phyloP scores from a whole-genome alignment of 2,888 invertebrate genomes.

The Cephus runcator region DNA sequence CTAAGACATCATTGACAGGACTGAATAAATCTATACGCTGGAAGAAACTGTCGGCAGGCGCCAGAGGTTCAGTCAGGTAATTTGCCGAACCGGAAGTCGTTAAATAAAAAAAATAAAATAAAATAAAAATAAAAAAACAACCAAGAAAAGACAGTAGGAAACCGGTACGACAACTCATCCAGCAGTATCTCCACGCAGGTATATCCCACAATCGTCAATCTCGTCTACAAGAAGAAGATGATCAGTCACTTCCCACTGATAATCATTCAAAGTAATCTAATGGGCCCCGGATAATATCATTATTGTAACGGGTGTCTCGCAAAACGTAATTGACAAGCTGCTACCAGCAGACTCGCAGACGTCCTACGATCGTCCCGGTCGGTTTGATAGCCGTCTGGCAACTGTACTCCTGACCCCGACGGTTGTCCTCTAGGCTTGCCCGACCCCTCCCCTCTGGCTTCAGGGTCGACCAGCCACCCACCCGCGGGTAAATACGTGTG shows the following conservation, averaged over 20 bases:
- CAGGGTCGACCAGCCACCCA: not conserved
- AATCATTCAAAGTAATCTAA: not conserved
- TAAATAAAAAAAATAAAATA: not conserved
- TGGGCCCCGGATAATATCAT: not conserved
- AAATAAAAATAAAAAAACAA: not conserved
- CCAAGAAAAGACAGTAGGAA: not conserved
- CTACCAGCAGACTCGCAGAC: not conserved
- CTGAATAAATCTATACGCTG: not conserved
- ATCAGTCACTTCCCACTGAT: not conserved
- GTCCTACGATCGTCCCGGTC: not conserved
- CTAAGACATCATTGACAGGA: not conserved
- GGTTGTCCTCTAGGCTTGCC: not conserved
- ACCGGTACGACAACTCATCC: not conserved
- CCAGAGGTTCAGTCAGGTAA: not conserved
- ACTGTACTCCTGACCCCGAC: not conserved
- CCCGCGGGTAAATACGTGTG: constrained; percentile 40
- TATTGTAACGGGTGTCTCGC: not conserved
- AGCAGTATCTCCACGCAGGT: not conserved
- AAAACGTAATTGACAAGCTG: not conserved
- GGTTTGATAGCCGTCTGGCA: constrained; percentile 1
- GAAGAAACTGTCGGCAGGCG: not conserved
- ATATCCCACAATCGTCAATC: not conserved
- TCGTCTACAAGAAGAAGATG: not conserved
- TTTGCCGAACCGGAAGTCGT: not conserved
- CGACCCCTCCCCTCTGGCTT: constrained; percentile 5